phyloP scores from a whole-genome alignment of 2,113 vertebrate species.

The Erpornis zantholeuca region DNA sequence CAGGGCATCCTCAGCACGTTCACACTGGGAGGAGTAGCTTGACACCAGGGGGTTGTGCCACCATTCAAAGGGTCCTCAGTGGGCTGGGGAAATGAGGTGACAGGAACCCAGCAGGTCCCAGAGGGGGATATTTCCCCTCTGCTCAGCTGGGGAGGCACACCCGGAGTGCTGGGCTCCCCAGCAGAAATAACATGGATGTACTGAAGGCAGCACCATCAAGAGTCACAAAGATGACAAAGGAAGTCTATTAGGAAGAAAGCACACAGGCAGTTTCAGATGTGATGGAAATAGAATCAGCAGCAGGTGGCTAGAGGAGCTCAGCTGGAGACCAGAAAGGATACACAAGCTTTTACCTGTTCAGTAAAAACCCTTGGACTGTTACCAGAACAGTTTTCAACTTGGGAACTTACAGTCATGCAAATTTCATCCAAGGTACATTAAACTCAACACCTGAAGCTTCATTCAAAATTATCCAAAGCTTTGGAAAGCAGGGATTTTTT shows the following conservation, averaged over 20 bases:
- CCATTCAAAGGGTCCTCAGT: not conserved
- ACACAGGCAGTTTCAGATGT: not conserved
- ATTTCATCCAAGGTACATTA: not conserved
- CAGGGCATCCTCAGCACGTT: not conserved
- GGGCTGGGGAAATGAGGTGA: not conserved
- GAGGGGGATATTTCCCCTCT: not conserved
- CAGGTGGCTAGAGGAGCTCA: not conserved
- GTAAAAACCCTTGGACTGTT: not conserved
- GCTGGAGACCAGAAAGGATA: not conserved
- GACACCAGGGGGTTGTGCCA: not conserved
- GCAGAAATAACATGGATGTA: rapidly evolving
- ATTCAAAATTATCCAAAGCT: not conserved
- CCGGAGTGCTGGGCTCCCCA: not conserved
- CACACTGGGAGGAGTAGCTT: not conserved
- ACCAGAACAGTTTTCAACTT: not conserved
- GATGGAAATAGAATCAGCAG: not conserved
- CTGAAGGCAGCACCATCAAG: rapidly evolving
- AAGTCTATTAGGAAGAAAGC: not conserved
- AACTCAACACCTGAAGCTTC: not conserved
- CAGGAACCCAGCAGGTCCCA: not conserved
- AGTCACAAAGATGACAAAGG: not conserved
- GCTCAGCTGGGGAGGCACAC: not conserved
- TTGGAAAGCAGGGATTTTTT: not conserved
- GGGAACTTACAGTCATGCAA: not conserved
- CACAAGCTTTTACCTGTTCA: not conserved